phyloP scores from a whole-genome alignment of 2,888 invertebrate genomes.

The Zelleria hepariella region DNA sequence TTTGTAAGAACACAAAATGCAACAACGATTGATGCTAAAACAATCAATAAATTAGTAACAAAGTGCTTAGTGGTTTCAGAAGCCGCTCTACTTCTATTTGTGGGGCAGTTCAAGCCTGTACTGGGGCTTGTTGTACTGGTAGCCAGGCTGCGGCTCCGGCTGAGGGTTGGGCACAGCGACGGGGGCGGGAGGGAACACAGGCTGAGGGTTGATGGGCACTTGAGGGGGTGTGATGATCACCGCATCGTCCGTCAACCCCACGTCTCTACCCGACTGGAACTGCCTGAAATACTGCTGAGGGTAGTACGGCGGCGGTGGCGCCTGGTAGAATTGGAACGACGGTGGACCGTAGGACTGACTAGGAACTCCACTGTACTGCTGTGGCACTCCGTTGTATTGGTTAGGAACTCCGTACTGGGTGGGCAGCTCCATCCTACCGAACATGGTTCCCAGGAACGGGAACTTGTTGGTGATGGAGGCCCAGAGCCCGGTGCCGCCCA shows the following conservation, averaged over 20 bases:
- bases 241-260: constrained; percentile 57
- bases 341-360: constrained; percentile 22
- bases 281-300: constrained; percentile 19
- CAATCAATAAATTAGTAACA: constrained; percentile 5
- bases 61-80: background rate
- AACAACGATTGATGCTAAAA: background rate
- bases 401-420: constrained; percentile 18
- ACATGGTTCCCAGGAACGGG: constrained; percentile 55
- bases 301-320: constrained; percentile 18
- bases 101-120: constrained; percentile 52
- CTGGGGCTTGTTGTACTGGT: constrained; percentile 56
- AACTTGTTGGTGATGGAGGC: constrained; percentile 57
- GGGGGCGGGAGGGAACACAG: constrained; percentile 25
- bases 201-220: constrained; percentile 29
- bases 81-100: constrained; percentile 29
- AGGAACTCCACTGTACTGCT: background rate
- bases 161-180: constrained; percentile 24
- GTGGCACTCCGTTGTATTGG: background rate
- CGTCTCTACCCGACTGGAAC: constrained; percentile 36
- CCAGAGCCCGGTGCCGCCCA: constrained; percentile 59
- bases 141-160: constrained; percentile 35
- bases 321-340: constrained; percentile 26
- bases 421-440: constrained; percentile 54
- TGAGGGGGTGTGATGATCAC: constrained; percentile 61
- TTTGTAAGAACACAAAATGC: background rate